Conservation (phyloP, 2,888 invertebrate genomes). For the Neoitamus cyanurus region DNA sequence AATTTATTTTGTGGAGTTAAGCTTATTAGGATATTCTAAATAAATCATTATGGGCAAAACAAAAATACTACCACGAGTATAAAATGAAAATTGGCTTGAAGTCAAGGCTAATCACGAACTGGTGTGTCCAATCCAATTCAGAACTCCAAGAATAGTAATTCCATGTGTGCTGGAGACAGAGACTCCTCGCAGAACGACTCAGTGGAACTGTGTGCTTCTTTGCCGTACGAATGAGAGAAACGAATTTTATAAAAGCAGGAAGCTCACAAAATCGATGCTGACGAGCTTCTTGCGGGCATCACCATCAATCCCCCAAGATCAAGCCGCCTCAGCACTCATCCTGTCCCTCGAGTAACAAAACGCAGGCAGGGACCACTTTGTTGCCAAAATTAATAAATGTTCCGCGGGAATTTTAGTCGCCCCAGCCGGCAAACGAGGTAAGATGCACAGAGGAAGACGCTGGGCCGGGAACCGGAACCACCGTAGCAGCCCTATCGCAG, state of each 20-base stretch:
- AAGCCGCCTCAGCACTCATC: neutral
- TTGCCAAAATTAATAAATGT: neutral
- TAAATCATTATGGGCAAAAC: neutral
- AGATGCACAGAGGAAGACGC: neutral
- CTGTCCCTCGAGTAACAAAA: neutral
- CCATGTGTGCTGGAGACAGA: neutral
- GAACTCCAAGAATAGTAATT: neutral
- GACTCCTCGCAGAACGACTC: neutral
- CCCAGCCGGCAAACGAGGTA: neutral
- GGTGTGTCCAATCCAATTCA: neutral
- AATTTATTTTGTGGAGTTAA: no score
- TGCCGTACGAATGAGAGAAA: neutral
- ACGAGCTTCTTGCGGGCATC: neutral
- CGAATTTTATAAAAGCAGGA: neutral
- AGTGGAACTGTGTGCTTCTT: neutral
- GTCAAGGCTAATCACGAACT: neutral
- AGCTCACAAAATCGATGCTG: neutral
- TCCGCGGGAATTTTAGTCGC: neutral
- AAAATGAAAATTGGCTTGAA: neutral
- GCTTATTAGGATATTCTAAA: neutral
- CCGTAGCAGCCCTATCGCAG: neutral
- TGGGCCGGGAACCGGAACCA: neutral
- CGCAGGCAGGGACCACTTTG: neutral
- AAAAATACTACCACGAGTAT: neutral
- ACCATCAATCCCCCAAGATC: neutral